phyloP scores from a whole-genome alignment of 1,140 invertebrate species.

The Drosophila sucinea region DNA sequence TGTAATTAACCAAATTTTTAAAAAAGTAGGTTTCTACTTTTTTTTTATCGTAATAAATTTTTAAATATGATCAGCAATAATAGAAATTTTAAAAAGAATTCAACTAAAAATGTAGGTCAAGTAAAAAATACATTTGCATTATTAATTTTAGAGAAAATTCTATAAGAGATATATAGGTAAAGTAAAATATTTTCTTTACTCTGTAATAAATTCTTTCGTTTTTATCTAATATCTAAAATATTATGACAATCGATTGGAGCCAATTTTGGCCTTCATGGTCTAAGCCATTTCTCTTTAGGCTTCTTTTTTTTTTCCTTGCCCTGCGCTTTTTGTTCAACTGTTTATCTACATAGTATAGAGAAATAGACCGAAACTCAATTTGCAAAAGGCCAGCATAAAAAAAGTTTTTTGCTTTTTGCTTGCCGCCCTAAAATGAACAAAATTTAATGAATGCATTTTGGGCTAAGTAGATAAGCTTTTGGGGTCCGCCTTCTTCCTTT shows the following conservation, averaged over 20 bases:
- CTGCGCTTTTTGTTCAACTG: not conserved
- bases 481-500: not conserved
- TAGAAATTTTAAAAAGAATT: too few species aligned
- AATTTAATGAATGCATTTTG: slow-evolving; percentile 18
- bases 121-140: too few species aligned
- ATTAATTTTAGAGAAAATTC: too few species aligned
- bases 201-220: too few species aligned
- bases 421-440: not conserved
- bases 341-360: not conserved
- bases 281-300: not conserved
- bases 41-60: too few species aligned
- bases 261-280: not conserved
- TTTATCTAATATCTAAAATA: not conserved
- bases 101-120: too few species aligned
- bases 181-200: too few species aligned
- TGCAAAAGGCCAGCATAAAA: slow-evolving; percentile 1
- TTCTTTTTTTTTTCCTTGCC: not conserved
- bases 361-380: not conserved
- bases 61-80: too few species aligned
- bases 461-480: slow-evolving; percentile 23
- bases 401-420: not conserved
- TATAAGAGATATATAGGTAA: too few species aligned
- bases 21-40: too few species aligned
- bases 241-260: not conserved
- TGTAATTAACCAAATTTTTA: too few species aligned